A percentile compares a stretch with the other conserved stretches of the same genome.
Evolutionary conservation across 2,113 vertebrate genomes (phyloP).

Genomic region (Mesocricetus auratus): DNA sequence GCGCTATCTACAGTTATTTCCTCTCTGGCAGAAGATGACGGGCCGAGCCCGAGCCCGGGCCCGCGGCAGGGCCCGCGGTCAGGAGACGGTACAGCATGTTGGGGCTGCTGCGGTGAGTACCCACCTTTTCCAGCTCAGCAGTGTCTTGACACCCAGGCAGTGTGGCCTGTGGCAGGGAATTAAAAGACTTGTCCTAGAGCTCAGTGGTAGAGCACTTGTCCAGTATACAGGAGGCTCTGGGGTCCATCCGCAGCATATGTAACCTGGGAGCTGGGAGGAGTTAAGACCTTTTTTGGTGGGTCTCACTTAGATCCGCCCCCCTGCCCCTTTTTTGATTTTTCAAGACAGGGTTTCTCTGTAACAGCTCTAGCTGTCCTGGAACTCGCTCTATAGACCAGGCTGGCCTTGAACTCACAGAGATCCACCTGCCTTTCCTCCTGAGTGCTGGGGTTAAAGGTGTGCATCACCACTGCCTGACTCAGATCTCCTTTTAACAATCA

Average conservation of each 20-base stretch:
- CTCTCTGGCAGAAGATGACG: slow-evolving; percentile 85
- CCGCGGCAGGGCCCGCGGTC: slow-evolving; percentile 89
- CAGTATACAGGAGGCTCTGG: not conserved
- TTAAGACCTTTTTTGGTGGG: not conserved
- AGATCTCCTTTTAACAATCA: not conserved
- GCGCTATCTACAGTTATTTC: not conserved
- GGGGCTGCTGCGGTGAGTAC: slow-evolving; percentile 87
- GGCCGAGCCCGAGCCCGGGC: slow-evolving; percentile 92
- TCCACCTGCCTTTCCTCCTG: too few species aligned
- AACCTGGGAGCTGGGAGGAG: not conserved
- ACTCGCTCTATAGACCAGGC: too few species aligned
- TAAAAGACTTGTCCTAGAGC: not conserved
- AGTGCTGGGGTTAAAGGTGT: too few species aligned
- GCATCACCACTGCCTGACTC: too few species aligned
- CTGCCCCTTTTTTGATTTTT: too few species aligned
- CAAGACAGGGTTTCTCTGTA: too few species aligned
- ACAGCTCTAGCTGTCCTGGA: too few species aligned
- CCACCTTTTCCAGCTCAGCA: not conserved
- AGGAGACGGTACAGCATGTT: slow-evolving; percentile 65
- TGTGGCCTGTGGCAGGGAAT: not conserved
- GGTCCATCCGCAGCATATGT: not conserved
- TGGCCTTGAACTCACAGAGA: too few species aligned
- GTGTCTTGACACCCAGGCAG: not conserved
- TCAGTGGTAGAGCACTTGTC: not conserved
- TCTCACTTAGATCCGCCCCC: not conserved